phyloP scores from a whole-genome alignment of 2,888 invertebrate genomes.

The Erebia ligea region DNA sequence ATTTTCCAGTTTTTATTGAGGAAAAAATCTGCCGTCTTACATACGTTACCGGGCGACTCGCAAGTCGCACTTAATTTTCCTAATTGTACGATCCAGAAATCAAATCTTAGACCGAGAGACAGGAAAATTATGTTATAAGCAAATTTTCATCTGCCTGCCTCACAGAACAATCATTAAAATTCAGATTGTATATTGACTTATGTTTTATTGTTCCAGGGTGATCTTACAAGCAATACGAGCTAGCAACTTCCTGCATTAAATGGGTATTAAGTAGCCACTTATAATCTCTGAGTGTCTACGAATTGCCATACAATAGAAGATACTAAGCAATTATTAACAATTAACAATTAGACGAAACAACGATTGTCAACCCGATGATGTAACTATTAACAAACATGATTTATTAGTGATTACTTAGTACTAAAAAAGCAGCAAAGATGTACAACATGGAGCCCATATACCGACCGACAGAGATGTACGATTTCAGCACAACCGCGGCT shows the following conservation, averaged over 20 bases:
- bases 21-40: too few species aligned
- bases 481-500: background rate
- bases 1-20: too few species aligned
- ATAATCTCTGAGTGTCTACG: background rate
- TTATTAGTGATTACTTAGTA: background rate
- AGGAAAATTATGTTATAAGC: too few species aligned
- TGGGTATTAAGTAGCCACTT: background rate
- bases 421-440: constrained; percentile 12
- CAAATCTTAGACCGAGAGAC: too few species aligned
- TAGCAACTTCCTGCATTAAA: background rate
- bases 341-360: too few species aligned
- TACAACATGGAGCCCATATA: constrained; percentile 17
- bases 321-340: too few species aligned
- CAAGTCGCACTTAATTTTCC: too few species aligned
- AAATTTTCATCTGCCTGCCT: background rate
- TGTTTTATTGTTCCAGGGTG: constrained; percentile 29
- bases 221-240: background rate
- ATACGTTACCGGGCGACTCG: too few species aligned
- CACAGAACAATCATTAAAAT: background rate
- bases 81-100: too few species aligned
- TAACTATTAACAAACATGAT: background rate
- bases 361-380: background rate
- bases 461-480: constrained; percentile 23
- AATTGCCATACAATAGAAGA: background rate
- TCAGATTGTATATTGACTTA: background rate